A percentile compares a stretch with the other conserved stretches of the same genome.
Evolutionary conservation across 2,888 invertebrate species (phyloP).

Genomic region (Pyrrhia umbra): DNA sequence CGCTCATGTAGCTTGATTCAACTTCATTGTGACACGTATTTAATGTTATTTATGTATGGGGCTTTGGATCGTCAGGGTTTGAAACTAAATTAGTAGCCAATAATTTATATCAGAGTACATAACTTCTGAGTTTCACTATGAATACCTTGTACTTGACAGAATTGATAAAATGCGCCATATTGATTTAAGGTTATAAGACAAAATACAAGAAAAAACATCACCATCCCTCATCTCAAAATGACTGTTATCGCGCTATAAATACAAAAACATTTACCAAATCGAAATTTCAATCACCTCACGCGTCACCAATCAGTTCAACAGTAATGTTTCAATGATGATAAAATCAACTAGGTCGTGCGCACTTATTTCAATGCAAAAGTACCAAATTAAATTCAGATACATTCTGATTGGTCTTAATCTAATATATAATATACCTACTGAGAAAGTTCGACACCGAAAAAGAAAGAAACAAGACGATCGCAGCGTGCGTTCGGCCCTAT

Average conservation of each 20-base stretch:
- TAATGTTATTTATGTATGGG: conserved; percentile 45
- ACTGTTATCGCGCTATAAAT: conserved; percentile 25
- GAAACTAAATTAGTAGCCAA: not conserved
- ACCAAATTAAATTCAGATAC: conserved; percentile 60
- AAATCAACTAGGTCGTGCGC: conserved; percentile 41
- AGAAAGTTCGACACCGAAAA: conserved; percentile 65
- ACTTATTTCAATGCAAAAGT: conserved; percentile 38
- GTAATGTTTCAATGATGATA: conserved; percentile 48
- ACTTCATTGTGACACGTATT: conserved; percentile 60
- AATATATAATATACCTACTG: conserved; percentile 65
- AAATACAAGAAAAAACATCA: conserved; percentile 12
- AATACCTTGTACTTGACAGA: no score
- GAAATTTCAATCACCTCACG: conserved; percentile 30
- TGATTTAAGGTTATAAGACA: no score
- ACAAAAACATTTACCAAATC: conserved; percentile 11
- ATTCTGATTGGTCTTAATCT: conserved; percentile 68
- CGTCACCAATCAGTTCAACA: conserved; percentile 24
- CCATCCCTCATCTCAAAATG: conserved; percentile 6
- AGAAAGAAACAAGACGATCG: conserved; percentile 69
- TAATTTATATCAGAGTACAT: not conserved
- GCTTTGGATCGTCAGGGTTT: not conserved
- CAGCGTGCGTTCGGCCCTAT: conserved; percentile 80
- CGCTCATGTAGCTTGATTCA: conserved; percentile 60
- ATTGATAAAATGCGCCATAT: no score
- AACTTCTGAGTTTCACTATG: no score